phyloP scores from a whole-genome alignment of 2,888 invertebrate genomes.

The Andrena minutula region DNA sequence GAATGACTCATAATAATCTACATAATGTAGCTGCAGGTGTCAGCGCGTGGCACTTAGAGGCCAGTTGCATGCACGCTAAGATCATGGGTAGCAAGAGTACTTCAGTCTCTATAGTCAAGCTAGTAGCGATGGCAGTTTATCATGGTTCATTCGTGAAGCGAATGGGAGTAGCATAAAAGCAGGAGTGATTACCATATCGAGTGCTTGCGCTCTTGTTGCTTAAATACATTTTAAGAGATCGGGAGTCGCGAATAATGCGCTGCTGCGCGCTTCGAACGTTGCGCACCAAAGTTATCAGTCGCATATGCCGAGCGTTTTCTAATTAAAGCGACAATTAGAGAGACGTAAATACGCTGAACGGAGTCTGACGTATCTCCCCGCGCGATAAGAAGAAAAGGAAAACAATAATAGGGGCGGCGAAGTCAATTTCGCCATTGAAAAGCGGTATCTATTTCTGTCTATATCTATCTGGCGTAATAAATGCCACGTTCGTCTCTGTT shows the following conservation, averaged over 20 bases:
- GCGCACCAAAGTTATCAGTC: background rate
- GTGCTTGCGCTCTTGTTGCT: too few relatives aligned
- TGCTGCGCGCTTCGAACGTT: background rate
- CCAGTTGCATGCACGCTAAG: conserved; percentile 21
- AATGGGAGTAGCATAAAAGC: background rate
- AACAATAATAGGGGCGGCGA: conserved; percentile 48
- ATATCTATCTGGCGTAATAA: conserved; percentile 35
- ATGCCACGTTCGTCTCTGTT: conserved; percentile 19
- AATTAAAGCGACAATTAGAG: conserved; percentile 15
- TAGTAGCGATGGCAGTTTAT: conserved; percentile 17
- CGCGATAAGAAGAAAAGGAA: conserved; percentile 39
- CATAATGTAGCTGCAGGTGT: conserved; percentile 1
- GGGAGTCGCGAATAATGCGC: background rate
- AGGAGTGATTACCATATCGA: background rate
- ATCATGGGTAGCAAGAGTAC: background rate
- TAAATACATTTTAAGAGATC: background rate
- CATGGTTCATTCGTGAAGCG: conserved; percentile 2
- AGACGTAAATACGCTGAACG: conserved; percentile 32
- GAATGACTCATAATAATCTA: conserved; percentile 28
- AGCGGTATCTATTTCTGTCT: conserved; percentile 33
- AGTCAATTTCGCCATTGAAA: conserved; percentile 37
- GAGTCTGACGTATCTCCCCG: conserved; percentile 32
- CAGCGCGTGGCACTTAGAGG: conserved; percentile 7
- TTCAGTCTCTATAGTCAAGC: background rate
- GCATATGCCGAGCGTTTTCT: background rate